phyloP scores from a whole-genome alignment of 2,113 vertebrate species.

The Stigmatopora argus region DNA sequence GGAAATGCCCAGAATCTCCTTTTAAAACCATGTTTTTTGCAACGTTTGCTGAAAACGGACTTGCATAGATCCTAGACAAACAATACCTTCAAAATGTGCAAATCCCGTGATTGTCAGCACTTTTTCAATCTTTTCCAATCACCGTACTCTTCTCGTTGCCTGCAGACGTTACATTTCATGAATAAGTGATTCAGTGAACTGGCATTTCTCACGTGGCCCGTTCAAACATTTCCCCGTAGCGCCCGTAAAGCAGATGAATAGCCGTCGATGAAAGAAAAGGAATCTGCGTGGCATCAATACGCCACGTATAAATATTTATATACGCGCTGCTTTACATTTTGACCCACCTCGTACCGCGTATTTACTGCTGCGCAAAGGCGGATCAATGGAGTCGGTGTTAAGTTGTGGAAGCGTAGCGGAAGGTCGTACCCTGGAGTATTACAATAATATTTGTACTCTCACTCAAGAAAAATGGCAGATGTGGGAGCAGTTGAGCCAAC shows the following conservation, averaged over 20 bases:
- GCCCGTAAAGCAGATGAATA: not conserved
- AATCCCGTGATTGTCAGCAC: too few species aligned
- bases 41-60: too few species aligned
- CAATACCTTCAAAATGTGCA: too few species aligned
- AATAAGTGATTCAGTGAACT: not conserved
- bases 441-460: not conserved
- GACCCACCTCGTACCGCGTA: not conserved
- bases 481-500: not conserved
- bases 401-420: conserved; percentile 10
- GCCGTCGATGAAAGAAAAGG: not conserved
- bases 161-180: not conserved
- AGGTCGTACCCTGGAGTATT: not conserved
- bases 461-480: not conserved
- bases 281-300: not conserved
- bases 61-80: too few species aligned
- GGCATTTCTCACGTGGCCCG: not conserved
- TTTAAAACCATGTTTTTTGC: too few species aligned
- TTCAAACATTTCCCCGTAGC: not conserved
- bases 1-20: too few species aligned
- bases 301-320: not conserved
- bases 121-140: not conserved
- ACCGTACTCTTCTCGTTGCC: not conserved
- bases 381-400: conserved; percentile 39
- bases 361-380: conserved; percentile 10
- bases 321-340: not conserved